Conservation (phyloP, 2,888 invertebrate species). For the Pogonocherus hispidulus region DNA sequence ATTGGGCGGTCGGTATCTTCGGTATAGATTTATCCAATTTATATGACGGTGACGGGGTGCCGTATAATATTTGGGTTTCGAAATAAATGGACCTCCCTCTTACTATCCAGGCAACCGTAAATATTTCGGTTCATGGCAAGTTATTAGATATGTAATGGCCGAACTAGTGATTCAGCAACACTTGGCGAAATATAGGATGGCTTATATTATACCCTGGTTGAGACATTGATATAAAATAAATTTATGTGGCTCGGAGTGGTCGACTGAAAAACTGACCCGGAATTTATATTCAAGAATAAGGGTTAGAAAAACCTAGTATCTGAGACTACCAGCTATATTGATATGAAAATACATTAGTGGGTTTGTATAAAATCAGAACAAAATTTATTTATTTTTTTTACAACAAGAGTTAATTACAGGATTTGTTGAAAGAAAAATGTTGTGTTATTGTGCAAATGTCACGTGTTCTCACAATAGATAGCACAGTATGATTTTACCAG, state of each 20-base stretch:
- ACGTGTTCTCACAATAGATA: too few species aligned
- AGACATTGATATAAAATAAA: neutral
- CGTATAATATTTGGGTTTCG: neutral
- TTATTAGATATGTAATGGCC: neutral
- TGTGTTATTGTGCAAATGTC: too few species aligned
- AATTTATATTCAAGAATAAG: too few species aligned
- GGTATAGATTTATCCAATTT: conserved; percentile 5
- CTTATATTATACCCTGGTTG: neutral
- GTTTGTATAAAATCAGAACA: too few species aligned
- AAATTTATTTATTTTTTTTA: too few species aligned
- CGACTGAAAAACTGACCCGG: neutral
- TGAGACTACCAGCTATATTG: too few species aligned
- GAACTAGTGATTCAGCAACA: neutral
- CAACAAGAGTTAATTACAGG: too few species aligned
- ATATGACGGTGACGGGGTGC: neutral
- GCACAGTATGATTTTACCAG: too few species aligned
- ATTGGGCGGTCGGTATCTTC: conserved; percentile 8
- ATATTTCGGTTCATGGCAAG: conserved; percentile 3
- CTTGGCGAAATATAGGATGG: neutral
- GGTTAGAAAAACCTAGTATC: too few species aligned
- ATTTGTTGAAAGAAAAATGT: too few species aligned
- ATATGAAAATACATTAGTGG: too few species aligned
- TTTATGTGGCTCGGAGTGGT: neutral
- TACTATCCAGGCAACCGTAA: conserved; percentile 5
- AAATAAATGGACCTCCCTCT: neutral